Percentiles rank a stretch among this genome's conserved stretches.
Evolutionary conservation across 1,140 invertebrate species (phyloP).

Genomic region (Uloborus diversus): DNA sequence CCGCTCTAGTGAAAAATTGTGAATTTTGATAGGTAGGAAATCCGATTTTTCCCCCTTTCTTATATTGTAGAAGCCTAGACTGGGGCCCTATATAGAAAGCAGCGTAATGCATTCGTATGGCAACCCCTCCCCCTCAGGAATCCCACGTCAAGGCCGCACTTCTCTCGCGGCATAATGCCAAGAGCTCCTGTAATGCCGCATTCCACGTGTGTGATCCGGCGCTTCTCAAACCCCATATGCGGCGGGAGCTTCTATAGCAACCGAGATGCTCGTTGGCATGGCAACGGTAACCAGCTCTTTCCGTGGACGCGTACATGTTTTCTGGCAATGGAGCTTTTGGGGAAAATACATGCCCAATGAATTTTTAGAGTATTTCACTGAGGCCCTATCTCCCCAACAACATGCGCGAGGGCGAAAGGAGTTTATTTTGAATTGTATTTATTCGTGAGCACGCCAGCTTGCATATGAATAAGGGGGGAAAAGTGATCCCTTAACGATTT

Average conservation of each 20-base stretch:
- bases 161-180: conserved; percentile 6
- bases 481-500: too few relatives aligned
- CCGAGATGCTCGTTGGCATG: conserved; percentile 44
- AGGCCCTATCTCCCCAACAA: conserved; percentile 25
- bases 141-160: conserved; percentile 2
- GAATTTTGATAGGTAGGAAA: too few relatives aligned
- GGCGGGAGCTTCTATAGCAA: conserved; percentile 41
- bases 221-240: conserved; percentile 19
- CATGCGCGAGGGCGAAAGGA: conserved; percentile 21
- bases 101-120: too few relatives aligned
- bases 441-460: too few relatives aligned
- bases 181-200: neutral
- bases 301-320: conserved; percentile 32
- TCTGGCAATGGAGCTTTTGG: conserved; percentile 26
- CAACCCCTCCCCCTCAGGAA: too few relatives aligned
- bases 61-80: too few relatives aligned
- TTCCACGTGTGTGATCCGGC: conserved; percentile 30
- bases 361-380: neutral
- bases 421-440: conserved; percentile 28
- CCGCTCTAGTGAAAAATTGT: too few relatives aligned
- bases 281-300: conserved; percentile 41
- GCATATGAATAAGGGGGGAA: too few relatives aligned
- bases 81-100: too few relatives aligned
- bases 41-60: too few relatives aligned
- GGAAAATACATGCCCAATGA: neutral